Conservation (phyloP, 2,888 invertebrate species). For the Pediacus dermestoides region DNA sequence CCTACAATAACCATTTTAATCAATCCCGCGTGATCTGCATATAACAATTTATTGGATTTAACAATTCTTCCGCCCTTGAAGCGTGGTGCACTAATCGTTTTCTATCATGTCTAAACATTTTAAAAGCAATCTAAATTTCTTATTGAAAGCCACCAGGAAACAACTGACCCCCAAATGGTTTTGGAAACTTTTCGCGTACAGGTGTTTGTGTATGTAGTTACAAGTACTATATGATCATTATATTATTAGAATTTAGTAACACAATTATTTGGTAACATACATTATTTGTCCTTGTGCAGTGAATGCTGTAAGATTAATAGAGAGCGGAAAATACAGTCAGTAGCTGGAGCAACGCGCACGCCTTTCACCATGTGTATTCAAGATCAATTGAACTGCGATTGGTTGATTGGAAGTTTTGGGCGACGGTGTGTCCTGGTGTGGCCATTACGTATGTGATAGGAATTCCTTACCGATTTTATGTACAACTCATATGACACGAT, state of each 20-base stretch:
- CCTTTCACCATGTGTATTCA: conserved; percentile 8
- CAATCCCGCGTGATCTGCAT: background rate
- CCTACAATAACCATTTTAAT: conserved; percentile 1
- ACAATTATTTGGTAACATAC: conserved; percentile 8
- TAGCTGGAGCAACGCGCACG: conserved; percentile 2
- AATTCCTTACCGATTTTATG: no score
- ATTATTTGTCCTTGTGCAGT: conserved; percentile 8
- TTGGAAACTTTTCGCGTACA: no score
- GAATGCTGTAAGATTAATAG: conserved; percentile 6
- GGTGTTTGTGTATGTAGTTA: conserved; percentile 6
- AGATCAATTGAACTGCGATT: conserved; percentile 6
- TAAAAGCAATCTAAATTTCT: no score
- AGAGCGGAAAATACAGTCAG: conserved; percentile 5
- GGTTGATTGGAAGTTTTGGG: conserved; percentile 4
- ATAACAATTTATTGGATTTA: background rate
- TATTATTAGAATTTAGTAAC: conserved; percentile 6
- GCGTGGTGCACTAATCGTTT: no score
- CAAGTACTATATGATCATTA: no score
- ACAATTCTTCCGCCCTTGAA: conserved; percentile 8
- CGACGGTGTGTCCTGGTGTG: conserved; percentile 9
- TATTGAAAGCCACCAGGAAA: conserved; percentile 3
- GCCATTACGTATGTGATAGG: conserved; percentile 9
- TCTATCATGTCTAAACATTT: no score
- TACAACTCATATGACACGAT: no score
- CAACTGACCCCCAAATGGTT: conserved; percentile 4